phyloP scores from a whole-genome alignment of 1,140 invertebrate species.

The Sogatella furcifera region DNA sequence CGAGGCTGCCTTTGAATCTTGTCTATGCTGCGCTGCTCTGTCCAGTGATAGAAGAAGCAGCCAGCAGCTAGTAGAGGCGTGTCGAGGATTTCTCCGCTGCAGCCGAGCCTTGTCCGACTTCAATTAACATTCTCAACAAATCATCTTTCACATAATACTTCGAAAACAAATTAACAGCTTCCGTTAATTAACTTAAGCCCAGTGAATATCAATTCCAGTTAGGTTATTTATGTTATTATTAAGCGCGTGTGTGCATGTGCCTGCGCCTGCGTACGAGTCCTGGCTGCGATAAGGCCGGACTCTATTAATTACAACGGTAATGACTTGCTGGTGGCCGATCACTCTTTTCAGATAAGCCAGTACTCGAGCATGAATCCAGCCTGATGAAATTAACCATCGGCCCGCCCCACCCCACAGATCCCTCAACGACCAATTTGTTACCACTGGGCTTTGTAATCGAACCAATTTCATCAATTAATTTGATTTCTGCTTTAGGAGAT shows the following conservation, averaged over 20 bases:
- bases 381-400: neutral
- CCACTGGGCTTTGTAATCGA: conserved; percentile 1
- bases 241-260: neutral
- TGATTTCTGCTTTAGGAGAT: neutral
- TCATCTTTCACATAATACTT: conserved; percentile 2
- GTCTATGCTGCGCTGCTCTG: too few relatives aligned
- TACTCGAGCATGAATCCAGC: neutral
- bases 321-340: neutral
- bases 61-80: too few relatives aligned
- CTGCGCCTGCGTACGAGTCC: neutral
- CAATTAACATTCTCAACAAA: conserved; percentile 4
- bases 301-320: neutral
- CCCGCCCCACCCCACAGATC: neutral
- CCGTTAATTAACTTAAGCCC: conserved; percentile 2
- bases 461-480: conserved; percentile 2
- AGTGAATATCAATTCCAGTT: conserved; percentile 3
- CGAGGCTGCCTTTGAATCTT: too few relatives aligned
- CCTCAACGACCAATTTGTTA: neutral
- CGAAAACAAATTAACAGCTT: conserved; percentile 3
- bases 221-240: conserved; percentile 2
- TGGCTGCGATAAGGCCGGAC: neutral
- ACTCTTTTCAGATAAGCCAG: too few relatives aligned
- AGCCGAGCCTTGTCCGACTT: neutral
- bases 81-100: too few relatives aligned
- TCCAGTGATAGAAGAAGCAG: too few relatives aligned